A percentile compares a stretch with the other conserved stretches of the same genome.
These are phyloP conservation scores for Amblyteles armatorius DNA, from an alignment of 2,888 invertebrate genomes.

Conservation along the genomic window DNA sequence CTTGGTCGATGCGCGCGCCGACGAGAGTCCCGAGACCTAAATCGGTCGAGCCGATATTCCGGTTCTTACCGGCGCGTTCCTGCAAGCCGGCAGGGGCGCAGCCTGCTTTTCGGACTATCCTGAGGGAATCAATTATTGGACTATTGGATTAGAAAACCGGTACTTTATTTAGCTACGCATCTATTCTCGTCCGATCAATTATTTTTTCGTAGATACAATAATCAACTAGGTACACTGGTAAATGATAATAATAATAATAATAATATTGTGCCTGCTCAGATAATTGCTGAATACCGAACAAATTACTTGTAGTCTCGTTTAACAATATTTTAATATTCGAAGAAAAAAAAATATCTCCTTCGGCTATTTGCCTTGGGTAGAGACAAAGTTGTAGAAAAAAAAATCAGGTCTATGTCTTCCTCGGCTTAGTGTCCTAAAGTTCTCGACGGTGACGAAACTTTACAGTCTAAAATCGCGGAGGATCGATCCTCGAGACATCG, in stretches of 20 bases:
- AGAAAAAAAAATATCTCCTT: slow-evolving; percentile 8
- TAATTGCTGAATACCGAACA: slow-evolving; percentile 36
- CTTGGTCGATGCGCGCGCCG: slow-evolving; percentile 5
- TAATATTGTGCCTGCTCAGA: slow-evolving; percentile 37
- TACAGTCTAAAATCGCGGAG: slow-evolving; percentile 7
- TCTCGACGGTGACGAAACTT: slow-evolving; percentile 27
- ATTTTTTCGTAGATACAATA: slow-evolving; percentile 52
- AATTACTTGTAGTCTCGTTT: slow-evolving; percentile 40
- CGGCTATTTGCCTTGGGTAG: neutral
- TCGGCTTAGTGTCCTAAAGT: slow-evolving; percentile 15
- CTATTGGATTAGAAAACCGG: slow-evolving; percentile 62
- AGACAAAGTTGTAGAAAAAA: slow-evolving; percentile 37
- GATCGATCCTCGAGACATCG: slow-evolving; percentile 61
- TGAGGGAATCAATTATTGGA: slow-evolving; percentile 23
- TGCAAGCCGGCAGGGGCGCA: too few relatives aligned
- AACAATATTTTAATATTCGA: slow-evolving; percentile 9
- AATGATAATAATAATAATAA: slow-evolving; percentile 44
- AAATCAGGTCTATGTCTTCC: slow-evolving; percentile 38
- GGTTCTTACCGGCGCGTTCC: neutral
- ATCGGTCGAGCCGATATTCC: slow-evolving; percentile 24
- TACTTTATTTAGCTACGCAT: slow-evolving; percentile 75
- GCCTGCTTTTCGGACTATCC: neutral
- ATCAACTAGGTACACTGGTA: slow-evolving; percentile 63
- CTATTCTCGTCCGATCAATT: slow-evolving; percentile 54
- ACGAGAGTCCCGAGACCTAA: slow-evolving; percentile 18